Conservation (phyloP, 1,140 invertebrate species). For the Lamellibrachia luymesi region DNA sequence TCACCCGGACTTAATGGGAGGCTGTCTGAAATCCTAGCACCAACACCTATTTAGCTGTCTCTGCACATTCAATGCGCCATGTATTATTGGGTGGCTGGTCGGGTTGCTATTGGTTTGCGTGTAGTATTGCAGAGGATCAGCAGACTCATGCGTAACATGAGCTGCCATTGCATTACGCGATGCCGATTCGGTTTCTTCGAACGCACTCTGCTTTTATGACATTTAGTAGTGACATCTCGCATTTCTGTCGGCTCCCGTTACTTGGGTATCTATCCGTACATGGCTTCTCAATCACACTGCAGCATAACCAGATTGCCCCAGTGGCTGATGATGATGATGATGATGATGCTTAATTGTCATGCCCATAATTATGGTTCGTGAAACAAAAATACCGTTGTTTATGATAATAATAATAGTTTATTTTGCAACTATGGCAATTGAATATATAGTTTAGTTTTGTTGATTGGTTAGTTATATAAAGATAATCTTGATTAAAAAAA, state of each 20-base stretch:
- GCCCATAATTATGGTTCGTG: too few species aligned
- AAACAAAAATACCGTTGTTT: too few species aligned
- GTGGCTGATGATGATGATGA: background rate
- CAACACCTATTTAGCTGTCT: background rate
- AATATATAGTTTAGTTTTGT: too few species aligned
- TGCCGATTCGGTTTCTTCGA: background rate
- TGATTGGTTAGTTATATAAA: too few species aligned
- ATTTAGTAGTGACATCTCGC: background rate
- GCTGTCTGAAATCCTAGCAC: slow-evolving; percentile 3
- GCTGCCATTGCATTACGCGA: background rate
- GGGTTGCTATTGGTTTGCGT: background rate
- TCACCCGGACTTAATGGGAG: background rate
- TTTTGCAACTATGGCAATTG: too few species aligned
- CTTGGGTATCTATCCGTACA: background rate
- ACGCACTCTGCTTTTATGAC: slow-evolving; percentile 4
- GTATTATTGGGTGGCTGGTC: background rate
- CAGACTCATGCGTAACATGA: background rate
- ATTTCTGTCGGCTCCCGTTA: background rate
- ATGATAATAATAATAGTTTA: too few species aligned
- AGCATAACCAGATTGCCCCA: background rate
- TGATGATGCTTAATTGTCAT: too few species aligned
- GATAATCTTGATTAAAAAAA: background rate
- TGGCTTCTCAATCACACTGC: background rate
- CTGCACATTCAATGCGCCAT: background rate
- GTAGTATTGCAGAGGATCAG: background rate